Percentiles rank a stretch among this genome's conserved stretches.
Evolutionary conservation across 2,888 invertebrate genomes (phyloP).

Genomic region (Drosophila rubida): DNA sequence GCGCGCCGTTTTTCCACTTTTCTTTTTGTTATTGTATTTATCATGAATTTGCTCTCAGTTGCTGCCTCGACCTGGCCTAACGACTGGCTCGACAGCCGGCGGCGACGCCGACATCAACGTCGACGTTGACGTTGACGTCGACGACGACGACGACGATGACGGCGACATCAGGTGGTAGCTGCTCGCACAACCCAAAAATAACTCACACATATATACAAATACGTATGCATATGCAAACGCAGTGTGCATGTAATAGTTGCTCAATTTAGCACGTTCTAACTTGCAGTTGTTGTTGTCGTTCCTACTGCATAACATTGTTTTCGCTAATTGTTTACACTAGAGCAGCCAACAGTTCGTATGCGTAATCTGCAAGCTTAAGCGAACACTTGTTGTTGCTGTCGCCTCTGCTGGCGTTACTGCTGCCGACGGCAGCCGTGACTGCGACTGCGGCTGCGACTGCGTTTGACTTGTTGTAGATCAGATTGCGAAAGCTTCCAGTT

Average conservation of each 20-base stretch:
- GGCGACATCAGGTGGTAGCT: constrained; percentile 53
- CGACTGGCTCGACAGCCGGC: constrained; percentile 36
- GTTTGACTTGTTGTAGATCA: constrained; percentile 32
- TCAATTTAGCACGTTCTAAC: constrained; percentile 53
- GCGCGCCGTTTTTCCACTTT: constrained; percentile 33
- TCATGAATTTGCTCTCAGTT: constrained; percentile 1
- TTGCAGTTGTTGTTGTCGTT: constrained; percentile 20
- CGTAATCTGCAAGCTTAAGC: constrained; percentile 39
- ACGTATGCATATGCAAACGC: constrained; percentile 5
- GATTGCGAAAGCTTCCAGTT: constrained; percentile 48
- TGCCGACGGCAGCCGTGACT: neutral
- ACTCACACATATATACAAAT: constrained; percentile 17
- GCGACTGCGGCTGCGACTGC: no score
- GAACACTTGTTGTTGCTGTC: constrained; percentile 46
- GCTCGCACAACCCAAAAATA: constrained; percentile 54
- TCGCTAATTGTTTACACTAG: constrained; percentile 44
- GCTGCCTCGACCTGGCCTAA: constrained; percentile 62
- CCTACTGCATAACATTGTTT: constrained; percentile 43
- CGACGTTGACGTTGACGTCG: constrained; percentile 14
- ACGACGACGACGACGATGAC: constrained; percentile 24
- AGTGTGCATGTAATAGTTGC: constrained; percentile 36
- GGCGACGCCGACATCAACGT: constrained; percentile 12
- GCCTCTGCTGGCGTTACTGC: neutral
- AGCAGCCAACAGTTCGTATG: constrained; percentile 35
- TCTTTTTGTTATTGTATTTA: constrained; percentile 1